Percentiles rank a stretch among this genome's conserved stretches.
Conservation (phyloP, 2,113 vertebrate genomes). For the Corythoichthys haematopterus region DNA sequence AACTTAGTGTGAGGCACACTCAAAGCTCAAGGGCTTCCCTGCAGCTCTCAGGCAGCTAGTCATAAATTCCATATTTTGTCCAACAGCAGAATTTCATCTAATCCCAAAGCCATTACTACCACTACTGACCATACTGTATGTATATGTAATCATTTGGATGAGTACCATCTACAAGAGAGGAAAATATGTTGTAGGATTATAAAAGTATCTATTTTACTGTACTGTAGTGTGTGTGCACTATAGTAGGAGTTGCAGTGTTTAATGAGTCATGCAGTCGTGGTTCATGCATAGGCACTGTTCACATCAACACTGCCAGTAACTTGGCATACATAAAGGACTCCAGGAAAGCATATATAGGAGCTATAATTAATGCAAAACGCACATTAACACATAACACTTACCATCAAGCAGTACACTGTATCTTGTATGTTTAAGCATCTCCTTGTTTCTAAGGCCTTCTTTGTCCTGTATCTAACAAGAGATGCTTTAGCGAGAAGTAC, state of each 20-base stretch:
- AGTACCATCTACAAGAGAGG: background rate
- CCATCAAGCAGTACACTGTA: background rate
- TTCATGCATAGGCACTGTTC: conserved; percentile 5
- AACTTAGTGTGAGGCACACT: background rate
- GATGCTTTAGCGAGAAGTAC: conserved; percentile 20
- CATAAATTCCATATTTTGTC: background rate
- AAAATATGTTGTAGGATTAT: background rate
- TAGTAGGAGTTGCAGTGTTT: conserved; percentile 10
- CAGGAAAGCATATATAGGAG: conserved; percentile 24
- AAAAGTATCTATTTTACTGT: background rate
- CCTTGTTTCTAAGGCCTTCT: background rate
- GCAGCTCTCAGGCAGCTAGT: background rate
- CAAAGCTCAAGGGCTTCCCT: background rate
- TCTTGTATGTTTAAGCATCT: no score
- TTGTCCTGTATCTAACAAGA: conserved; percentile 8
- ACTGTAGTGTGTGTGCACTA: background rate
- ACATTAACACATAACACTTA: conserved; percentile 25
- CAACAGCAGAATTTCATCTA: background rate
- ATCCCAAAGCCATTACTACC: background rate
- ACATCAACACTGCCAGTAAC: conserved; percentile 23
- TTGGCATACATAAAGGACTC: conserved; percentile 31
- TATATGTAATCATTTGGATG: background rate
- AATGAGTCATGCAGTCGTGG: conserved; percentile 4
- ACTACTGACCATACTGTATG: background rate
- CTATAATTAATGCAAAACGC: conserved; percentile 34